These are phyloP conservation scores for Ploceus nigricollis DNA, from an alignment of 2,113 vertebrate genomes.

Conservation along the genomic window DNA sequence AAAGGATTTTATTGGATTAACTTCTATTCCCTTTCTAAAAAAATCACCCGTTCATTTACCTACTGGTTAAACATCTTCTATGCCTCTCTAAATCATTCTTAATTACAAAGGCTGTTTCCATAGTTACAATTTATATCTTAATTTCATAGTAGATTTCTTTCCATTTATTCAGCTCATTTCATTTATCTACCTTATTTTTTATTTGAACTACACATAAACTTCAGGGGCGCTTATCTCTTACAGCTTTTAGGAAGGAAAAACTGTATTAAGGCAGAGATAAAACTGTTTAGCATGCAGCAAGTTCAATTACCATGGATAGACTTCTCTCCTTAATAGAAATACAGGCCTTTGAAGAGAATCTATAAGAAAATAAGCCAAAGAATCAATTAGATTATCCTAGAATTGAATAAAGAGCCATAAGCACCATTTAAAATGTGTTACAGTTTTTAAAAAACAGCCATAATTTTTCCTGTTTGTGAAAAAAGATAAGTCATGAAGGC, in stretches of 20 bases:
- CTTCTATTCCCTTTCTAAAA: not conserved
- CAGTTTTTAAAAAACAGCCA: conserved; percentile 33
- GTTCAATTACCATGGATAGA: conserved; percentile 52
- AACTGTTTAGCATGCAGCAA: conserved; percentile 34
- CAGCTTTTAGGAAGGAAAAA: conserved; percentile 32
- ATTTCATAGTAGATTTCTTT: conserved; percentile 60
- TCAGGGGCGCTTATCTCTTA: conserved; percentile 40
- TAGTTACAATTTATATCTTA: conserved; percentile 61
- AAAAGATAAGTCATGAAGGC: conserved; percentile 1
- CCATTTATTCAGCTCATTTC: conserved; percentile 5
- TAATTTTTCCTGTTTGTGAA: conserved; percentile 37
- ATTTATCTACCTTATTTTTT: conserved; percentile 64
- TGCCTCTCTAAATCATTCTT: conserved; percentile 49
- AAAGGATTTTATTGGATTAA: not conserved
- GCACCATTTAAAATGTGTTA: conserved; percentile 27
- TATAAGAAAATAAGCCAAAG: conserved; percentile 7
- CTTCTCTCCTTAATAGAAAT: conserved; percentile 42
- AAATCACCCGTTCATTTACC: conserved; percentile 14
- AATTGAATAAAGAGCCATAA: conserved; percentile 21
- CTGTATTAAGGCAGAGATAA: conserved; percentile 47
- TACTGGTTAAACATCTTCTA: conserved; percentile 48
- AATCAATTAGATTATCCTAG: conserved; percentile 52
- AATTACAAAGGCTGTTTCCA: conserved; percentile 57
- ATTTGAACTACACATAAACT: conserved; percentile 53
- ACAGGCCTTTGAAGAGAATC: conserved; percentile 26